Evolutionary conservation across 2,113 vertebrate species (phyloP), one percentile per base, ranked within the genome.

Genomic region (Scortum barcoo): DNA sequence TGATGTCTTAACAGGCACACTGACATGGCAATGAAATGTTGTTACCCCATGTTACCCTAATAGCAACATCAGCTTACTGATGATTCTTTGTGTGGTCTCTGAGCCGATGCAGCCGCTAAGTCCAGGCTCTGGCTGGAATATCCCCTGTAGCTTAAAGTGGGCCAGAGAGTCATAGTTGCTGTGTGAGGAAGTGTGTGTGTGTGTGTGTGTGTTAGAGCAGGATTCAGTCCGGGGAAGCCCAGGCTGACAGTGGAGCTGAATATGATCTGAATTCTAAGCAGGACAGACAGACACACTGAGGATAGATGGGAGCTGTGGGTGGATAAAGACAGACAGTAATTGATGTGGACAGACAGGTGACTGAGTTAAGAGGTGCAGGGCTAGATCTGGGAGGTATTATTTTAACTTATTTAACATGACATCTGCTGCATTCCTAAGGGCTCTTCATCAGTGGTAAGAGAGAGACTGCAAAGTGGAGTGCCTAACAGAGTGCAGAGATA

Each of bases 71-170:
- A 65, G 60, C 30, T 57, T 36, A 72, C 13, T 26, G 44, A 14
- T 4, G 26, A 42, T 17, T 28, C 30, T 72, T 19, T 16, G 20
- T 61, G 26, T 26, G 58, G 20, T 70, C 33, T 67, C 61, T 62
- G 60, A 50, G 40, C 19, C 28, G 12, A 50, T 60, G 58, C 30
- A 42, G 44, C 46, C 8, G 42, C 38, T 54, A 26, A 44, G 51
- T 57, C 80, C 63, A 54, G 26, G 44, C 44, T 65, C n/a, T 60
- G 48, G 56, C 16, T 48, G 22, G 46, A 88, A 61, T 66, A 72
- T 85, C 60, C 65, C 46, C 63, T 61, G 65, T 53, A 65, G 73
- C 26, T 71, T n/a, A 65, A 57, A 74, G 40, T 83, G 76, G 57
- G 26, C 54, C 46, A 42, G 8, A 67, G 30, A 56, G 51, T 22